Percentiles rank a stretch among this genome's conserved stretches.
These are phyloP conservation scores for Sipha flava DNA, from an alignment of 1,140 invertebrate species.

Conservation along the genomic window DNA sequence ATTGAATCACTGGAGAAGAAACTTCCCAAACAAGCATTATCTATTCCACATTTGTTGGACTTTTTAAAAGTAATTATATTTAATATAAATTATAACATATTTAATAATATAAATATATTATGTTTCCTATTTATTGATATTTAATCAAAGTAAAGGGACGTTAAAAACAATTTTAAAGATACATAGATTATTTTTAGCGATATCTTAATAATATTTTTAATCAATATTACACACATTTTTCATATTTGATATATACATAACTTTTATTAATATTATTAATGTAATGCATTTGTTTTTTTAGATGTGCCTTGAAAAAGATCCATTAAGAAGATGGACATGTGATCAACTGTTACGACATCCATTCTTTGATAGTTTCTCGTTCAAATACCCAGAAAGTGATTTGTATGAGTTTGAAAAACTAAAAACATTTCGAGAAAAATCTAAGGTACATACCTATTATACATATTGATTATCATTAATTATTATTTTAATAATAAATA, in stretches of 20 bases:
- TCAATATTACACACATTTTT: too few species aligned
- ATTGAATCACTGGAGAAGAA: slow-evolving; percentile 68
- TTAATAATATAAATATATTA: background rate
- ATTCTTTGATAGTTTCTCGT: slow-evolving; percentile 76
- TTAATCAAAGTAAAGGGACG: too few species aligned
- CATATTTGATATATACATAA: too few species aligned
- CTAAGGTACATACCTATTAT: slow-evolving; percentile 47
- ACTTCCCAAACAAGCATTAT: slow-evolving; percentile 60
- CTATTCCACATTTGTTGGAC: slow-evolving; percentile 61
- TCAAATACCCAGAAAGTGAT: slow-evolving; percentile 62
- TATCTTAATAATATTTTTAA: too few species aligned
- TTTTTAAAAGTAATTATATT: slow-evolving; percentile 65
- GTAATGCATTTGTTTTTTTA: slow-evolving; percentile 42
- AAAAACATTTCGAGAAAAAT: slow-evolving; percentile 50
- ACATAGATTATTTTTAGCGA: too few species aligned
- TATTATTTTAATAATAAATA: too few species aligned
- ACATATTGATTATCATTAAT: too few species aligned
- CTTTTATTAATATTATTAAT: too few species aligned
- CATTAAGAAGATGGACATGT: slow-evolving; percentile 78
- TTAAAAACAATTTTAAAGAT: too few species aligned
- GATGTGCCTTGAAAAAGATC: slow-evolving; percentile 93
- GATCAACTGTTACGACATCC: slow-evolving; percentile 80
- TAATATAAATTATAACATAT: background rate
- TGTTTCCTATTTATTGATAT: too few species aligned
- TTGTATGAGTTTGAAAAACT: slow-evolving; percentile 61